Base-by-base conservation (phyloP, 2,113 vertebrate species). In the Excalfactoria chinensis region DNA sequence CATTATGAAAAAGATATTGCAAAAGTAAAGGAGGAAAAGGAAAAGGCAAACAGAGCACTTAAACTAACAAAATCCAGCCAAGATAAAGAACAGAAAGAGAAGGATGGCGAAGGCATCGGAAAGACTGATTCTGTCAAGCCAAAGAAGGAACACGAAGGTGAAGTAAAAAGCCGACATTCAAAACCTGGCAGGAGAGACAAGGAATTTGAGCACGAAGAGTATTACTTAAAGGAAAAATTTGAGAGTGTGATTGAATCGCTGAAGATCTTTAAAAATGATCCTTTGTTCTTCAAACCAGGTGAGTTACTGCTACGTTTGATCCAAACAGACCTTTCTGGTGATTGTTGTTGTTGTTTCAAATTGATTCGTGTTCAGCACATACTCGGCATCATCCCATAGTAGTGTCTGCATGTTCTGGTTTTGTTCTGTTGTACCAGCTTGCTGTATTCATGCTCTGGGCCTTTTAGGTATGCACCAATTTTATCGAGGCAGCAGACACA, bases 221-320 rank as follows among this genome's bases (percentile, higher is more conserved):
- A 99, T 94, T 99, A 99, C 93, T 96, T 99, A 92, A 99, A 98
- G 96, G 98, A 99, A 81, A 98, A 98, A 84, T 99, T 98, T 98
- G 98, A 99, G 89, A 98, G 95, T 53, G 98, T 99, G 84, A 97
- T 97, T 55, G 98, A 99, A 37, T 98, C 99, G 20, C 96, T 99
- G 94, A 98, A 98, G 88, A 98, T 99, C 82, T 99, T 99, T 97
- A 99, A 99, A 97, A 98, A 99, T 28, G 99, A 99, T 90, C 98
- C 99, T 40, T 98, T 99, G 44, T 98, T 99, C 95, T 99, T 99
- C 97, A 98, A 98, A 97, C 99, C 99, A 85, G 99, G 99, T 99
- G 98, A 97, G 98, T 98, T 59, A 93, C 93, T 84, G 73, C 69
- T 86, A 6, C 37, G 49, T 84, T 75, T 85, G 41, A 74, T 14